phyloP scores from a whole-genome alignment of 2,797 vertebrate genomes.

The Rhyacichthys aspro region DNA sequence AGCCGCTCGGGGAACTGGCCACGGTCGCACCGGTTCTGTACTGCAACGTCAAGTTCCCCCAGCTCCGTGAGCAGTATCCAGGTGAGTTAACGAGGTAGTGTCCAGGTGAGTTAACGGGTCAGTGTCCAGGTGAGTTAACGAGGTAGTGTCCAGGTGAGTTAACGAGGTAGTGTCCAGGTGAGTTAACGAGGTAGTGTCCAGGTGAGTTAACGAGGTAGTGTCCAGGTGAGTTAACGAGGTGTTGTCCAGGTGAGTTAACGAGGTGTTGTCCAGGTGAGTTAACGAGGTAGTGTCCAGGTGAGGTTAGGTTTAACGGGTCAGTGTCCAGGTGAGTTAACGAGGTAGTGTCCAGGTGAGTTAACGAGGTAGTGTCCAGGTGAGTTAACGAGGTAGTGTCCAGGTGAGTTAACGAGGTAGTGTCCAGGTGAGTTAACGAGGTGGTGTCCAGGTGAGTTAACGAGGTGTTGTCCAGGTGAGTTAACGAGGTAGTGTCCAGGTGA shows the following conservation, averaged over 20 bases:
- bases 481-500: too few species aligned
- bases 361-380: too few species aligned
- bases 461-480: too few species aligned
- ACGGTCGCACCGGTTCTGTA: slow-evolving; percentile 97
- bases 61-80: slow-evolving; percentile 89
- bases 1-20: slow-evolving; percentile 92
- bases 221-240: slow-evolving; percentile 78
- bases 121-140: slow-evolving; percentile 69
- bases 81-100: slow-evolving; percentile 15
- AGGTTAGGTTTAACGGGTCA: too few species aligned
- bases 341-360: too few species aligned
- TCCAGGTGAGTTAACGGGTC: not conserved
- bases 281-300: not conserved
- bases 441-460: slow-evolving; percentile 69
- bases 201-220: slow-evolving; percentile 28
- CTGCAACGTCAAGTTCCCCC: slow-evolving; percentile 94
- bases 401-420: too few species aligned
- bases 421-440: slow-evolving; percentile 56
- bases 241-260: slow-evolving; percentile 80
- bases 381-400: too few species aligned
- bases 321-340: too few species aligned
- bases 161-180: slow-evolving; percentile 79
- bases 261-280: slow-evolving; percentile 83
- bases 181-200: not conserved
- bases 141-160: slow-evolving; percentile 82